Base-by-base conservation (phyloP, 2,797 vertebrate species). In the Adelosebastes latens region DNA sequence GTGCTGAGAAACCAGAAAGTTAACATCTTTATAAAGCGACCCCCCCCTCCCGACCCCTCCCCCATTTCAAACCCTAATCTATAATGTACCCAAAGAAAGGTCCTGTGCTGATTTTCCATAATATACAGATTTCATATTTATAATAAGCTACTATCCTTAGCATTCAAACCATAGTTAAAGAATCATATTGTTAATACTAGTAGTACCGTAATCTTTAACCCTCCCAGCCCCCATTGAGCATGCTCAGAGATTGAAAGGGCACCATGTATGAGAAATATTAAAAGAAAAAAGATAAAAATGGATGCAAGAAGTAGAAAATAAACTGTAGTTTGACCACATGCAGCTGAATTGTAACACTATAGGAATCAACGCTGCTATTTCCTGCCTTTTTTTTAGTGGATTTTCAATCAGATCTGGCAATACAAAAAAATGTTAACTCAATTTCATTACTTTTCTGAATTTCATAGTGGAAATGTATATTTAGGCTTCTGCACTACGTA, bases 61-160 rank as follows among this genome's bases (percentile, higher is more conserved):
- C 60, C 83, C 74, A 84, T 60, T 77, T 75, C 88, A 92, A 86
- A 88, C 87, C 89, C 87, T 61, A 83, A 78, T 87, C 87, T 87
- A 90, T 93, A 93, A 63, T 83, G 79, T 92, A 93, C 90, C 94
- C 91, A 90, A 93, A 95, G 87, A 95, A 96, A 94, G 92, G 91
- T 95, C 94, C 95, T 96, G 95, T 96, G 95, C 96, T 96, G 95
- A 95, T 93, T 95, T 94, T 96, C 94, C 93, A 94, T 95, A 96
- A 95, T 96, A 96, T 96, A 96, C 96, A 96, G 94, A 95, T 95
- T 95, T 96, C 92, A 95, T 95, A 96, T 96, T 96, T 95, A 96
- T 96, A 96, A 95, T 96, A 96, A 96, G 95, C 94, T 96, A 96
- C 95, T 95, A 95, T 96, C 93, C 94, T 96, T 95, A 96, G 95